phyloP scores from a whole-genome alignment of 2,113 vertebrate genomes.

The Heliornis fulica region DNA sequence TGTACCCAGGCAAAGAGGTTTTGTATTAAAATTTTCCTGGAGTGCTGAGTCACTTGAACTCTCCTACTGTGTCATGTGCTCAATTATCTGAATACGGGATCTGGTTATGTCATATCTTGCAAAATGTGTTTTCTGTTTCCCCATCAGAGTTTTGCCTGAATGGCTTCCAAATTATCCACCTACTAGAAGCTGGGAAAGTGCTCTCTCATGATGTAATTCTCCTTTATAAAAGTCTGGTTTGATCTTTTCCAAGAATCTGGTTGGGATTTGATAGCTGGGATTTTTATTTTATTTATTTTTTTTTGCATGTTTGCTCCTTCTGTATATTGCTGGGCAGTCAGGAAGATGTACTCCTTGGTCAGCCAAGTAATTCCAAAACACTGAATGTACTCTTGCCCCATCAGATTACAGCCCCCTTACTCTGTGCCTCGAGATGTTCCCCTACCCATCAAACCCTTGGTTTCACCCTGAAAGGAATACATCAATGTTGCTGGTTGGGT shows the following conservation, averaged over 20 bases:
- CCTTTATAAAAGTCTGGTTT: neutral
- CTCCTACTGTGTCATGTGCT: slow-evolving; percentile 50
- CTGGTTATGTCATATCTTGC: slow-evolving; percentile 50
- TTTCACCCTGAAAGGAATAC: neutral
- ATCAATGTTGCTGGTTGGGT: neutral
- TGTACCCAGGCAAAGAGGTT: slow-evolving; percentile 28
- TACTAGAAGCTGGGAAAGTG: slow-evolving; percentile 36
- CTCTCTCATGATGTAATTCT: slow-evolving; percentile 8
- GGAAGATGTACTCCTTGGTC: neutral
- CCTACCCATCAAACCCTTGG: neutral
- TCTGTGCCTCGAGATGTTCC: neutral
- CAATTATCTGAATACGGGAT: neutral
- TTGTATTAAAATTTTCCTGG: slow-evolving; percentile 53
- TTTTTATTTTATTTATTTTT: too few relatives aligned
- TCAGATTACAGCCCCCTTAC: neutral
- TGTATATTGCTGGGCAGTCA: neutral
- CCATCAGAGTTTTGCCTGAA: slow-evolving; percentile 19
- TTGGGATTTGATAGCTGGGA: neutral
- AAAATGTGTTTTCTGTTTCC: slow-evolving; percentile 54
- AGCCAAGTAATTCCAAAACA: neutral
- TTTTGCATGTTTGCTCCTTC: neutral
- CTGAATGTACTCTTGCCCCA: neutral
- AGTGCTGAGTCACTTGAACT: slow-evolving; percentile 65
- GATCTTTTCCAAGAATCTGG: neutral
- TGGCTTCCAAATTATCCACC: slow-evolving; percentile 44